Evolutionary conservation across 2,797 vertebrate species (phyloP).

Genomic region (Schizothorax lantsangensis): DNA sequence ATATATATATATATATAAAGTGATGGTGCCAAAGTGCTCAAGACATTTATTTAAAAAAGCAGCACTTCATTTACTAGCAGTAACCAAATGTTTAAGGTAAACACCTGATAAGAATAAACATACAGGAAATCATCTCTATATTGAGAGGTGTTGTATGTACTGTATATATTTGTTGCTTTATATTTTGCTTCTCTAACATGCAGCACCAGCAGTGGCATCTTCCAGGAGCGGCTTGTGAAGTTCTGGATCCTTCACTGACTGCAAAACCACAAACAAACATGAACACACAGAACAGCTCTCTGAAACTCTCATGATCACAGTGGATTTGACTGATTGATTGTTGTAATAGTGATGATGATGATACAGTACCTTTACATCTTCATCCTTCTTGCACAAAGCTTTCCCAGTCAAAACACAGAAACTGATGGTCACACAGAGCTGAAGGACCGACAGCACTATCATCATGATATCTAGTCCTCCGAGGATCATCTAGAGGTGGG

Average conservation of each 20-base stretch:
- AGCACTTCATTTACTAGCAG: background rate
- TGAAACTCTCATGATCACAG: background rate
- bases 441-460: constrained; percentile 66
- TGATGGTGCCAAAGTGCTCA: background rate
- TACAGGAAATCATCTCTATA: background rate
- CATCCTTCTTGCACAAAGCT: constrained; percentile 48
- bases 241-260: constrained; percentile 64
- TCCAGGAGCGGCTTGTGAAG: constrained; percentile 62
- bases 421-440: constrained; percentile 65
- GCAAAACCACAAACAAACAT: constrained; percentile 30
- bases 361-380: constrained; percentile 2
- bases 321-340: background rate
- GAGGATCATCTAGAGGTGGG: constrained; percentile 59
- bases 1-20: background rate
- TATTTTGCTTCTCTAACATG: constrained; percentile 36
- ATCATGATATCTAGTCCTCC: constrained; percentile 64
- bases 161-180: background rate
- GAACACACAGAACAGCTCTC: constrained; percentile 1
- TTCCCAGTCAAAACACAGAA: constrained; percentile 60
- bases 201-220: constrained; percentile 48
- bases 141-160: background rate
- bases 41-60: background rate
- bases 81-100: background rate
- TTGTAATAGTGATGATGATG: background rate
- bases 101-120: background rate